Conservation (phyloP, 2,888 invertebrate species). For the Pasiphila rectangulata region DNA sequence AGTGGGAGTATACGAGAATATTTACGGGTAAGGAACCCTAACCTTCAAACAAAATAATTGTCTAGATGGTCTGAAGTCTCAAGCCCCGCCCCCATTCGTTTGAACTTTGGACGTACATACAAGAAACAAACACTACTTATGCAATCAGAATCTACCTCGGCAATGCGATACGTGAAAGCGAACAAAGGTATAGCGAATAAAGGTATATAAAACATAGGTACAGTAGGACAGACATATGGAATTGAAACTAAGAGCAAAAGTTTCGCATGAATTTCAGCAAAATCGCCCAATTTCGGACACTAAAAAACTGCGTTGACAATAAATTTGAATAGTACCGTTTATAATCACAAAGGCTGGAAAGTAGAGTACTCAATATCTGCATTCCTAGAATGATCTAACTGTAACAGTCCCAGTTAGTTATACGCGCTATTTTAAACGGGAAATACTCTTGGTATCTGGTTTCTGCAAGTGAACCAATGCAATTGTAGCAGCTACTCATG, state of each 20-base stretch:
- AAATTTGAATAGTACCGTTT: slow-evolving; percentile 10
- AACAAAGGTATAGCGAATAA: slow-evolving; percentile 4
- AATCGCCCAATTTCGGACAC: background rate
- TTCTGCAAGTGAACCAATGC: background rate
- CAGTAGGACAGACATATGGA: no score
- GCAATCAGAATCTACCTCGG: slow-evolving; percentile 4
- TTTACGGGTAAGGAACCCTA: slow-evolving; percentile 36
- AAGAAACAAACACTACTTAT: slow-evolving; percentile 10
- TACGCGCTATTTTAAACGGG: background rate
- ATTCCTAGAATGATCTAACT: slow-evolving; percentile 7
- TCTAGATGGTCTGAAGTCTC: slow-evolving; percentile 12
- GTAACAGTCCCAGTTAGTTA: slow-evolving; percentile 8
- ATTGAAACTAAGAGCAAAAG: no score
- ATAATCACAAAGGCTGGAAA: slow-evolving; percentile 12
- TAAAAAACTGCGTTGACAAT: background rate
- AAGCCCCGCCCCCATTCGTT: slow-evolving; percentile 26
- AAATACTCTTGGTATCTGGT: background rate
- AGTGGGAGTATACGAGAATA: slow-evolving; percentile 22
- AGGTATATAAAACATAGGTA: background rate
- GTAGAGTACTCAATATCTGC: slow-evolving; percentile 6
- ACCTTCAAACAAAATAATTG: slow-evolving; percentile 43
- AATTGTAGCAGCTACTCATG: slow-evolving; percentile 12
- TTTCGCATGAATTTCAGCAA: background rate
- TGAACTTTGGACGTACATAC: slow-evolving; percentile 13
- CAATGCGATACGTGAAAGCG: slow-evolving; percentile 6